Percentiles rank a stretch among this genome's conserved stretches.
Conservation (phyloP, 2,113 vertebrate species). For the Addax nasomaculatus region DNA sequence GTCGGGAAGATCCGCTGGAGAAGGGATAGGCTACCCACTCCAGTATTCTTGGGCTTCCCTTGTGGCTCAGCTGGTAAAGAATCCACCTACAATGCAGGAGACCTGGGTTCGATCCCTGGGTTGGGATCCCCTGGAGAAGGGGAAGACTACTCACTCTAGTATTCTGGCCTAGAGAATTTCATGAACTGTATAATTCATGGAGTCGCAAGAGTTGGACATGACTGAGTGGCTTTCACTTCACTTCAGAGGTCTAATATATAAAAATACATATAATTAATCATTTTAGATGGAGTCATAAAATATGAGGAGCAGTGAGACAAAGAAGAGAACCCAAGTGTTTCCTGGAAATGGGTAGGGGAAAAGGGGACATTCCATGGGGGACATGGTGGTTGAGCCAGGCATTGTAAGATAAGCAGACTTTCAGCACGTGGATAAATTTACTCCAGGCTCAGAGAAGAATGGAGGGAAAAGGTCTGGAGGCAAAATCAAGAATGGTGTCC, state of each 20-base stretch:
- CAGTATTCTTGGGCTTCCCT: neutral
- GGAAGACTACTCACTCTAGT: neutral
- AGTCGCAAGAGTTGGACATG: neutral
- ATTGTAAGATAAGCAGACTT: neutral
- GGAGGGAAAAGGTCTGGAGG: neutral
- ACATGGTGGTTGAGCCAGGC: neutral
- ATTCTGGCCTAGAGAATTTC: neutral
- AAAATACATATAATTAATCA: neutral
- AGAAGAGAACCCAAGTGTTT: neutral
- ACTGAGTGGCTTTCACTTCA: neutral
- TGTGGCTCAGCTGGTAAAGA: neutral
- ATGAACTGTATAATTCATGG: neutral
- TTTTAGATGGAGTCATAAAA: neutral
- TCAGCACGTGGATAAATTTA: neutral
- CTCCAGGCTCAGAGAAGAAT: neutral
- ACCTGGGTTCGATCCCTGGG: neutral
- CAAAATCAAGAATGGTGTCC: neutral
- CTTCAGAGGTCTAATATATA: neutral
- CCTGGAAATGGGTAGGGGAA: neutral
- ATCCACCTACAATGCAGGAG: neutral
- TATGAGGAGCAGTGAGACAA: neutral
- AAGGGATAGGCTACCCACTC: neutral
- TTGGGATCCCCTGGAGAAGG: neutral
- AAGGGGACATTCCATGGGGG: neutral
- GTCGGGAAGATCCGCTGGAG: neutral